Evolutionary conservation across 1,140 invertebrate genomes (phyloP), one percentile per base, ranked within the genome.

Genomic region (Aphaenogaster ashmeadi): DNA sequence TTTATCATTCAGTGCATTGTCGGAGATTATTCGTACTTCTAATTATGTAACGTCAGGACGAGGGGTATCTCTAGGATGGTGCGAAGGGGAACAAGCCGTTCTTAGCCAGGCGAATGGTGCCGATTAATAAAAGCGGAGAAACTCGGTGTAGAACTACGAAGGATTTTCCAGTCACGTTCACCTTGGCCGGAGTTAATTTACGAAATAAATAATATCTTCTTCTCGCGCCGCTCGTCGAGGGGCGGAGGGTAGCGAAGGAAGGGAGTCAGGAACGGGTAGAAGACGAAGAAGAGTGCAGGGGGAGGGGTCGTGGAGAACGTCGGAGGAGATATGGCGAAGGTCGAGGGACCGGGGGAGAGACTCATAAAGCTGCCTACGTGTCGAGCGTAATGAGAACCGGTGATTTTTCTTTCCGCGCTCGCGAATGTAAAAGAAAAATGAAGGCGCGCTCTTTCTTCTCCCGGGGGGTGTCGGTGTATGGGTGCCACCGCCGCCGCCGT

Each of bases 191-290:
- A 92, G 91, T 95, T 95, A 95, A 95, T 95, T 95, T 95, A 95
- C 95, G 94, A 95, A 95, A 95, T 95, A 95, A 95, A 95, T 95
- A 95, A 95, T 95, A 95, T 95, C 94, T 94, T 94, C 93, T 94
- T 94, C 92, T 94, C 91, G 81, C 81, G 88, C 87, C 85, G 89
- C 86, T 89, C 67, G 60, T 36, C 67, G 74, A 15, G 86, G 79
- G 78, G 18, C 38, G 38, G 62, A 56, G 47, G 54, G 54, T 66
- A 69, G 60, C 27, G 36, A 36, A 21, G 36, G 60, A 27, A 41
- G 18, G 69, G 64, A 84, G 71, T 77, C 83, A 64, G 75, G 72
- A 88, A 88, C 64, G 75, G 74, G 83, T 88, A 87, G 89, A 86
- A 84, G 85, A 77, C 89, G 88, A 86, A 79, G 41, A 47, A 52